Percentiles rank a stretch among this genome's conserved stretches.
Conservation (phyloP, 2,888 invertebrate genomes). For the Horisme vitalbata region DNA sequence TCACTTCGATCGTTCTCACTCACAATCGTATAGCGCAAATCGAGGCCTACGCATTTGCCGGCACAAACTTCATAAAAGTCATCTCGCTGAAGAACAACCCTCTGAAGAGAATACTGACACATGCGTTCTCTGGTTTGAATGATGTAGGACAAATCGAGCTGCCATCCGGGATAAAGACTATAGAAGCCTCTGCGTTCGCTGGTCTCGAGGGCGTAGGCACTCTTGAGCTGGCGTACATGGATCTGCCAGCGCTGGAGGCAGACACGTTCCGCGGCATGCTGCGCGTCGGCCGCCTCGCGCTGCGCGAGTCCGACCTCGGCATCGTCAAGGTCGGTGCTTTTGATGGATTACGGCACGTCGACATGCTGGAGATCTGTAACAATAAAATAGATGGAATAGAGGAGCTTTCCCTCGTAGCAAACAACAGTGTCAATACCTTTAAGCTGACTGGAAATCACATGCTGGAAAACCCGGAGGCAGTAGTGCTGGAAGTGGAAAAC, state of each 20-base stretch:
- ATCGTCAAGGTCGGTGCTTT: slow-evolving; percentile 89
- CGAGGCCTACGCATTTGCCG: slow-evolving; percentile 92
- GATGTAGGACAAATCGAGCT: slow-evolving; percentile 92
- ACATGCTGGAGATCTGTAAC: slow-evolving; percentile 89
- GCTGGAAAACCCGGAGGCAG: slow-evolving; percentile 88
- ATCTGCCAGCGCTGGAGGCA: slow-evolving; percentile 86
- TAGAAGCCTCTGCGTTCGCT: slow-evolving; percentile 91
- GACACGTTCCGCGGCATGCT: slow-evolving; percentile 90
- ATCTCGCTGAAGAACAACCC: slow-evolving; percentile 94
- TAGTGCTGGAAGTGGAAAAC: slow-evolving; percentile 87
- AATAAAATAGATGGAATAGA: slow-evolving; percentile 93
- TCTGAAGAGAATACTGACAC: slow-evolving; percentile 89
- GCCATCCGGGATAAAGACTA: slow-evolving; percentile 88
- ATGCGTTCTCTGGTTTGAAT: slow-evolving; percentile 92
- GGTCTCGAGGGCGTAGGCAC: slow-evolving; percentile 92
- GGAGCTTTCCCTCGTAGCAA: slow-evolving; percentile 87
- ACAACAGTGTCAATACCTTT: slow-evolving; percentile 87
- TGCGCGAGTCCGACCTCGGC: slow-evolving; percentile 92
- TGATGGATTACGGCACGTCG: slow-evolving; percentile 88
- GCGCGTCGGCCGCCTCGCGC: slow-evolving; percentile 88
- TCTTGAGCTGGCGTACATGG: slow-evolving; percentile 92
- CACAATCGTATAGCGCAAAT: slow-evolving; percentile 88
- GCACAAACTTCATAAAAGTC: slow-evolving; percentile 91
- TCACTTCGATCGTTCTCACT: slow-evolving; percentile 87
- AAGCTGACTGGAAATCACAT: slow-evolving; percentile 93